Base-by-base conservation (phyloP, 2,888 invertebrate species). In the Venusia cambrica region DNA sequence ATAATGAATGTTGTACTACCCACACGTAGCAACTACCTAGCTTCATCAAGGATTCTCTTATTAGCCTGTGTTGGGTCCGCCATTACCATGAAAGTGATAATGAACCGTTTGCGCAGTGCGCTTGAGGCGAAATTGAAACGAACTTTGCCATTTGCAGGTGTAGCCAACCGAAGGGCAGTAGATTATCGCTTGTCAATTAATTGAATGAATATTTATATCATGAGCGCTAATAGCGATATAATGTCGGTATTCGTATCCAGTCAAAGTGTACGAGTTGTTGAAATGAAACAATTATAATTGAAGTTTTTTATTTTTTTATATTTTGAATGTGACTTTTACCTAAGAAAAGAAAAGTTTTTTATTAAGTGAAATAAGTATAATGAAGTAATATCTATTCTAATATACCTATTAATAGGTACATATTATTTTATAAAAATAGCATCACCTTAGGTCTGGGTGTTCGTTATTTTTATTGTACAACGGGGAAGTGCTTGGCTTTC, bases 131-230 rank as follows among this genome's bases (percentile, higher is more conserved):
- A 12, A 24, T 8, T 17, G 5, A 16, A 5, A 2, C 22, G 2
- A 22, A 17, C 3, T 15, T 30, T 3, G 4, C 5, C 14, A 16
- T 6, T 10, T 2, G 4, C n/a, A n/a, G n/a, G 17, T 17, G 15
- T 30, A 22, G 6, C 7, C 17, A 17, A 17, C 16, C 22, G 14
- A 10, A 17, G 16, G 4, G 7, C 8, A 8, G 12, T 34, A 27
- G 27, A 21, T 20, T 20, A 27, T 27, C 10, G 21, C 6, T 8
- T 34, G 27, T 21, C 27, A 12, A 21, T 27, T 13, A 27, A 21
- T 28, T 34, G 12, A 33, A 34, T 27, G 11, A 20, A 28, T 34
- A 34, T 27, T 27, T 27, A 21, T 27, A 27, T 16, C 12, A 25
- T 21, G 26, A 16, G 11, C 25, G 13, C 21, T 17, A 21, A 27